Evolutionary conservation across 2,113 vertebrate genomes (phyloP), one percentile per base, ranked within the genome.

Genomic region (Poeciliopsis retropinna): DNA sequence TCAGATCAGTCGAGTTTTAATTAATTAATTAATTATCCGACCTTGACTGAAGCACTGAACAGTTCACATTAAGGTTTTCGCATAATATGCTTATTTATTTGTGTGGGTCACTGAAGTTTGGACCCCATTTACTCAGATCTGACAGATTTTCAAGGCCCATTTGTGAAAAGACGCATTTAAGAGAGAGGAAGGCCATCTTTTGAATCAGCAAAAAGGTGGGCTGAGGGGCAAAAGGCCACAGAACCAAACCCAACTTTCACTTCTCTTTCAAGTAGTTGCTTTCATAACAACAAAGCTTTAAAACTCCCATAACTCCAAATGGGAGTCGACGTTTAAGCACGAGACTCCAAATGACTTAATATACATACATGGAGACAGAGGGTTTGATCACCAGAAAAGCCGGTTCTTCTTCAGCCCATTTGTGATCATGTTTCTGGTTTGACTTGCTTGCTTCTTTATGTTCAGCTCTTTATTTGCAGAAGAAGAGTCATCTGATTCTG

Each of bases 381-480:
- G 41, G 2, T 13, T 32, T 41, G 14, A 27, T 32, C 67, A 72
- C 79, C 60, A 72, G 76, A 85, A 76, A 81, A 85, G 61, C 82
- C 39, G 75, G 83, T 77, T 89, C 32, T 74, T 81, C 61, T 60
- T 78, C 37, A 75, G 77, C 25, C 17, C 1, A 19, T 54, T 81
- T 89, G 74, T 69, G 76, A 67, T 47, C 31, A 57, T 10, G 13
- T 75, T 89, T 89, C 87, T 84, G 72, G 85, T 84, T 89, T 69
- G 81, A 77, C 84, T 78, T 47, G 67, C 22, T 72, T 66, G 70
- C 73, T 81, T 87, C 86, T 76, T 76, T 72, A 60, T 78, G 47
- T 44, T 14, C 44, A 79, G 51, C 25, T 15, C 27, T 28, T 34
- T 72, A 57, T 76, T 82, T 63, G 73, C n/a, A 73, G 37, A 76